Conservation (phyloP, 2,113 vertebrate species). For the Gila orcuttii region DNA sequence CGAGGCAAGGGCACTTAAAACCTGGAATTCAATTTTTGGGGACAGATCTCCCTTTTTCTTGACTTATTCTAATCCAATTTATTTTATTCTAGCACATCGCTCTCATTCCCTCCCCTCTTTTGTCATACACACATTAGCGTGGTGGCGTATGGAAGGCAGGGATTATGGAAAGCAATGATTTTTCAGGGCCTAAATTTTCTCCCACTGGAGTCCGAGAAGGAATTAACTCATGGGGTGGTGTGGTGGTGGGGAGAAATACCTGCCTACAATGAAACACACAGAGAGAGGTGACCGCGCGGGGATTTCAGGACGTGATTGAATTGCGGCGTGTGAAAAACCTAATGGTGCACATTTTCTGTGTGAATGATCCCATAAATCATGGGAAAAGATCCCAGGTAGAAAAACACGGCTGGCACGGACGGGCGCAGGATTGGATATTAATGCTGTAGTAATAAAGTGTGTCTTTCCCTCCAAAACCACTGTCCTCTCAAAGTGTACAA, state of each 20-base stretch:
- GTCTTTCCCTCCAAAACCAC: slow-evolving; percentile 36
- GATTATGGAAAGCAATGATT: slow-evolving; percentile 59
- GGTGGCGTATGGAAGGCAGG: slow-evolving; percentile 39
- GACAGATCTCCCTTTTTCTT: slow-evolving; percentile 54
- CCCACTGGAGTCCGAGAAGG: slow-evolving; percentile 40
- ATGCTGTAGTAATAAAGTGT: slow-evolving; percentile 58
- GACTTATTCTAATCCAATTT: slow-evolving; percentile 59
- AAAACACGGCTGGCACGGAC: slow-evolving; percentile 48
- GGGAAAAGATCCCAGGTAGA: slow-evolving; percentile 49
- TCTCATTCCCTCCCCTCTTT: slow-evolving; percentile 46
- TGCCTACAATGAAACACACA: slow-evolving; percentile 33
- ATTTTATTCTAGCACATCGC: slow-evolving; percentile 49
- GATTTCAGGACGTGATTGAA: slow-evolving; percentile 61
- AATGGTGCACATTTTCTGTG: slow-evolving; percentile 62
- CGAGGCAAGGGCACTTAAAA: slow-evolving; percentile 55
- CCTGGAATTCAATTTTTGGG: slow-evolving; percentile 44
- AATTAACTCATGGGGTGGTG: slow-evolving; percentile 53
- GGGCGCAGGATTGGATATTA: slow-evolving; percentile 53
- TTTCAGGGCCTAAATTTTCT: slow-evolving; percentile 52
- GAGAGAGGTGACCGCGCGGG: slow-evolving; percentile 41
- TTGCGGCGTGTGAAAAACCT: slow-evolving; percentile 58
- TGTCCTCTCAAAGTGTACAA: slow-evolving; percentile 38
- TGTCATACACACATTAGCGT: slow-evolving; percentile 60
- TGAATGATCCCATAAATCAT: slow-evolving; percentile 64
- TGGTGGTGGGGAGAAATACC: slow-evolving; percentile 38